Evolutionary conservation across 1,140 invertebrate species (phyloP).

Genomic region (Nautilus pompilius): DNA sequence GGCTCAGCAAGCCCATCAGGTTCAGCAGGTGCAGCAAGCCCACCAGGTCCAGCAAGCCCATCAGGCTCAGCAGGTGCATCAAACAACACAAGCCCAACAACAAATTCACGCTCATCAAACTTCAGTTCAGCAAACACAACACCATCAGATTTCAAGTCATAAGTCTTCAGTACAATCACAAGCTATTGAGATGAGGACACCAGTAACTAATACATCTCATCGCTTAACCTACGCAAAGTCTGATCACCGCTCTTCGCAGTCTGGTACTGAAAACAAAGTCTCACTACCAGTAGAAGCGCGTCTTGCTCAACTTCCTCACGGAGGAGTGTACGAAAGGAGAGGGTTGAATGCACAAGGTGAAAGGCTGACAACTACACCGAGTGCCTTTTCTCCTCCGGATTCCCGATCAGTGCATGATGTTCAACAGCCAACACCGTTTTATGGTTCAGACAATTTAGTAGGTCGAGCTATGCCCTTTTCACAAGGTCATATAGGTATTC

Average conservation of each 20-base stretch:
- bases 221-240: neutral
- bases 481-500: neutral
- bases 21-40: too few species aligned
- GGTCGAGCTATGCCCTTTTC: neutral
- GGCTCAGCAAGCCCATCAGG: too few species aligned
- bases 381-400: slow-evolving; percentile 20
- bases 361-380: neutral
- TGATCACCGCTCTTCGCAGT: neutral
- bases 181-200: too few species aligned
- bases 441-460: slow-evolving; percentile 3
- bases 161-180: too few species aligned
- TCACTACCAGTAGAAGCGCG: neutral
- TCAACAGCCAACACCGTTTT: neutral
- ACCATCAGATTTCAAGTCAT: too few species aligned
- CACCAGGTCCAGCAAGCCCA: too few species aligned
- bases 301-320: slow-evolving; percentile 9
- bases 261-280: neutral
- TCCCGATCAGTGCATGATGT: slow-evolving; percentile 12
- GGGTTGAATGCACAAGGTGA: neutral
- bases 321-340: neutral
- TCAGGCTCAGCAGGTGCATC: too few species aligned
- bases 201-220: too few species aligned
- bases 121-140: too few species aligned
- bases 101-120: too few species aligned
- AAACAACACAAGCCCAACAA: too few species aligned